Conservation (phyloP, 2,113 vertebrate genomes). For the Proteles cristata region DNA sequence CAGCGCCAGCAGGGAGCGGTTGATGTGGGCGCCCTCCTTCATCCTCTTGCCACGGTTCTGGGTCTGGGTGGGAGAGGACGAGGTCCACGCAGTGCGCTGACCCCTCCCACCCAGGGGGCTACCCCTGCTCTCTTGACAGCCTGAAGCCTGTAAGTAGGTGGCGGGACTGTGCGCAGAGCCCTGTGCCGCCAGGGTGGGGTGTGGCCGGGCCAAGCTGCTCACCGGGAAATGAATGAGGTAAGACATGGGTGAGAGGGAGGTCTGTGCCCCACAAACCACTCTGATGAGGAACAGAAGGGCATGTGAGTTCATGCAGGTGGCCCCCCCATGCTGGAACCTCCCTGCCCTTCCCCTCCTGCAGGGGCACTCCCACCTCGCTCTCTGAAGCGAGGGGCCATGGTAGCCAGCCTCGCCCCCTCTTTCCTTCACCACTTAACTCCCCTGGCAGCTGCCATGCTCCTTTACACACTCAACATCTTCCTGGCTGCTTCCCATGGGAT, state of each 20-base stretch:
- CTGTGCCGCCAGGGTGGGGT: no score
- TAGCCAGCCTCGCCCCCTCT: not conserved
- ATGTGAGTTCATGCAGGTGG: not conserved
- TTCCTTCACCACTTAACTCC: not conserved
- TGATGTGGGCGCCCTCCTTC: conserved; percentile 95
- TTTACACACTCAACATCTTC: accelerated
- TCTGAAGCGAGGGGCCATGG: accelerated
- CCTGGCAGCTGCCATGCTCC: not conserved
- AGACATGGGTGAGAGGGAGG: not conserved
- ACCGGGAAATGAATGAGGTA: not conserved
- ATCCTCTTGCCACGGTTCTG: conserved; percentile 84
- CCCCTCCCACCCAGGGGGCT: not conserved
- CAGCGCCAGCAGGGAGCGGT: conserved; percentile 93
- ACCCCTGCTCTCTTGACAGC: no score
- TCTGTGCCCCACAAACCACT: no score
- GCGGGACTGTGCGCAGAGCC: not conserved
- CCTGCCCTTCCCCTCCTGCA: not conserved
- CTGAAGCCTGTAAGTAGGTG: not conserved
- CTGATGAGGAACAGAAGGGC: not conserved
- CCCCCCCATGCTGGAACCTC: accelerated
- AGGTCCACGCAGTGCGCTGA: not conserved
- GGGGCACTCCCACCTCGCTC: not conserved
- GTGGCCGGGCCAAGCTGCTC: no score
- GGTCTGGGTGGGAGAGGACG: conserved; percentile 62
- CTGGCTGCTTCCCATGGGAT: not conserved